Percentiles rank a stretch among this genome's conserved stretches.
Conservation (phyloP, 2,797 vertebrate species). For the Malurus leucopterus region DNA sequence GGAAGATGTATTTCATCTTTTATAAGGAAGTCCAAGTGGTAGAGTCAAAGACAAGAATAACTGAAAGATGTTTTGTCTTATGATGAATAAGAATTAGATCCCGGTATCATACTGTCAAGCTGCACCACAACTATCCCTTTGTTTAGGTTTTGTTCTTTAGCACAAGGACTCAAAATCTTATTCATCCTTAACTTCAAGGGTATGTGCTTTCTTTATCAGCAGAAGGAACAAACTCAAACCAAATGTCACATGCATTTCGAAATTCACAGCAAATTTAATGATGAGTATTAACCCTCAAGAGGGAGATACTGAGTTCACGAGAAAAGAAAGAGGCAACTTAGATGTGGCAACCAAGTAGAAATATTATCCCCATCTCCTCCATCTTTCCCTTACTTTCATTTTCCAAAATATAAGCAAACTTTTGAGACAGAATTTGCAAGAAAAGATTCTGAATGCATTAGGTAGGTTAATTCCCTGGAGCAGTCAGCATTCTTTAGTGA, state of each 20-base stretch:
- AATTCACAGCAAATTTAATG: slow-evolving; percentile 31
- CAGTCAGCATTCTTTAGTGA: slow-evolving; percentile 8
- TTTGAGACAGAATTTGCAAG: slow-evolving; percentile 16
- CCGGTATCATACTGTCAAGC: slow-evolving; percentile 18
- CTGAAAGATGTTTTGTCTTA: slow-evolving; percentile 51
- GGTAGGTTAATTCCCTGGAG: slow-evolving; percentile 40
- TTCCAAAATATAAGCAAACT: slow-evolving; percentile 12
- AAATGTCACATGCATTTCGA: slow-evolving; percentile 17
- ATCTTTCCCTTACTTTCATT: background rate
- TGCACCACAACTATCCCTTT: slow-evolving; percentile 1
- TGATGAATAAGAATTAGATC: slow-evolving; percentile 56
- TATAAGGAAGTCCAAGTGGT: slow-evolving; percentile 47
- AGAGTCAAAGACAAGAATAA: slow-evolving; percentile 48
- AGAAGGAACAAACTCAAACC: slow-evolving; percentile 26
- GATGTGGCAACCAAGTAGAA: background rate
- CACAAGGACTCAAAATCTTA: slow-evolving; percentile 35
- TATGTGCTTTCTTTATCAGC: slow-evolving; percentile 39
- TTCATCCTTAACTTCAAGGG: slow-evolving; percentile 53
- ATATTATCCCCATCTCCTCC: background rate
- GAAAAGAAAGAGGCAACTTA: background rate
- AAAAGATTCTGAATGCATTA: slow-evolving; percentile 30
- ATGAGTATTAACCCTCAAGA: background rate
- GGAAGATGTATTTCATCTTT: slow-evolving; percentile 29
- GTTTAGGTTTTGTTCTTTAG: slow-evolving; percentile 30
- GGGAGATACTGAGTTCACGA: background rate